phyloP scores from a whole-genome alignment of 2,113 vertebrate genomes.

The Oreamnos americanus region DNA sequence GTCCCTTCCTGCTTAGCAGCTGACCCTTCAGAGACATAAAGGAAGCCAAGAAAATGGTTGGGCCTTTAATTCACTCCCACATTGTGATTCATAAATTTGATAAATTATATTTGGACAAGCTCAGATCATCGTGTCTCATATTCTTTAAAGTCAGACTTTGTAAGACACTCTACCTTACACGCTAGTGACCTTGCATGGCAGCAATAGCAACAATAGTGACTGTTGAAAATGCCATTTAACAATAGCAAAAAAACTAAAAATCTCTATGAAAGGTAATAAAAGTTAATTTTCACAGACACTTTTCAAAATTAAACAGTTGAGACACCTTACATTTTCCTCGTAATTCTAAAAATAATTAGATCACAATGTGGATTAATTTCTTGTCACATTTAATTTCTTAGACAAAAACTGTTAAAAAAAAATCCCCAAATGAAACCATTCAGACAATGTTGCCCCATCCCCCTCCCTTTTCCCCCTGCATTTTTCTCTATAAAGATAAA shows the following conservation, averaged over 20 bases:
- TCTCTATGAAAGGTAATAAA: slow-evolving; percentile 59
- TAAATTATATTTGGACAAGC: neutral
- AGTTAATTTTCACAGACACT: slow-evolving; percentile 71
- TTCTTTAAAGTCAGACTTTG: slow-evolving; percentile 3
- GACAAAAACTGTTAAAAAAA: slow-evolving; percentile 55
- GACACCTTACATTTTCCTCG: slow-evolving; percentile 78
- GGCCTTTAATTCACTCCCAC: neutral
- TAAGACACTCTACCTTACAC: neutral
- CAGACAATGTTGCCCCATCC: neutral
- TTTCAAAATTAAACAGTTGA: slow-evolving; percentile 81
- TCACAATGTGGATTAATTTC: slow-evolving; percentile 81
- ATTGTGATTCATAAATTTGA: neutral
- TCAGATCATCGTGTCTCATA: neutral
- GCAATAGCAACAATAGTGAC: neutral
- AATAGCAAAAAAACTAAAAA: slow-evolving; percentile 49
- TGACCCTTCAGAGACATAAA: neutral
- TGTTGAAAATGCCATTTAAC: slow-evolving; percentile 41
- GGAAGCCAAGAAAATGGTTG: neutral
- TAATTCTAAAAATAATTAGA: slow-evolving; percentile 82
- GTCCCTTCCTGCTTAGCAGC: neutral
- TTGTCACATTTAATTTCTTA: slow-evolving; percentile 82
- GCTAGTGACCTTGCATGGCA: neutral
- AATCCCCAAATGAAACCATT: slow-evolving; percentile 40
- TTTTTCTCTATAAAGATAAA: neutral
- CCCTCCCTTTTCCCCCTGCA: neutral